These are phyloP conservation scores for Zingel zingel DNA, from an alignment of 2,113 vertebrate species.

Conservation along the genomic window DNA sequence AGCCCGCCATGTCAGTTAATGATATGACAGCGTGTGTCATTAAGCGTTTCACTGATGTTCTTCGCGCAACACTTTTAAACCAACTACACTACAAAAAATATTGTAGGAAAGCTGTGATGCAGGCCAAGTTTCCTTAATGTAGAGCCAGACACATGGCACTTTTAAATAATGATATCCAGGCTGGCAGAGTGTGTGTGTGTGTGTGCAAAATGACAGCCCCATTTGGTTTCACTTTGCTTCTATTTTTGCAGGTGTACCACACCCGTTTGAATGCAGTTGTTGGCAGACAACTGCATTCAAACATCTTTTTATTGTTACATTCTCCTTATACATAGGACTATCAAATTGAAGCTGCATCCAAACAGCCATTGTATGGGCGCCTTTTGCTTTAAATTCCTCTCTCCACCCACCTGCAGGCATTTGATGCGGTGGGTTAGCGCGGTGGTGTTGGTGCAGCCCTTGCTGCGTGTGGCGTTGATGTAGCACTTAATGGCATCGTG, in stretches of 20 bases:
- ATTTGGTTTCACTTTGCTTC: too few relatives aligned
- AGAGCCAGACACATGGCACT: background rate
- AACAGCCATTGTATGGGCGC: background rate
- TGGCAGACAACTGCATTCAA: too few relatives aligned
- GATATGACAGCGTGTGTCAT: background rate
- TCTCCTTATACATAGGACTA: background rate
- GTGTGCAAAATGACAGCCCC: too few relatives aligned
- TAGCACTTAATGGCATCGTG: conserved; percentile 99
- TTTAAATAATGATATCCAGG: too few relatives aligned
- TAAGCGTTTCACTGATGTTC: background rate
- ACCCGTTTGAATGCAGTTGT: too few relatives aligned
- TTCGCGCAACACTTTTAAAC: background rate
- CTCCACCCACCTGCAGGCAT: conserved; percentile 96
- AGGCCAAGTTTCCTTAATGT: background rate
- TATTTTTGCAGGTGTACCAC: too few relatives aligned
- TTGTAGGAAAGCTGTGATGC: background rate
- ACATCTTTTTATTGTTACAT: too few relatives aligned
- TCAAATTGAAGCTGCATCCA: conserved; percentile 4
- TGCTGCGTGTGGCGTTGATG: conserved; percentile 99
- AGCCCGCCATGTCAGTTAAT: conserved; percentile 4
- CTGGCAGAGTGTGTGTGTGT: too few relatives aligned
- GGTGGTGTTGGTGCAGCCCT: conserved; percentile 97
- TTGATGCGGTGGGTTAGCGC: conserved; percentile 98
- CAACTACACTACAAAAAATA: background rate
- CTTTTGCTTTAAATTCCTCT: background rate